These are phyloP conservation scores for Pseudois nayaur DNA, from an alignment of 2,113 vertebrate species.

Conservation along the genomic window DNA sequence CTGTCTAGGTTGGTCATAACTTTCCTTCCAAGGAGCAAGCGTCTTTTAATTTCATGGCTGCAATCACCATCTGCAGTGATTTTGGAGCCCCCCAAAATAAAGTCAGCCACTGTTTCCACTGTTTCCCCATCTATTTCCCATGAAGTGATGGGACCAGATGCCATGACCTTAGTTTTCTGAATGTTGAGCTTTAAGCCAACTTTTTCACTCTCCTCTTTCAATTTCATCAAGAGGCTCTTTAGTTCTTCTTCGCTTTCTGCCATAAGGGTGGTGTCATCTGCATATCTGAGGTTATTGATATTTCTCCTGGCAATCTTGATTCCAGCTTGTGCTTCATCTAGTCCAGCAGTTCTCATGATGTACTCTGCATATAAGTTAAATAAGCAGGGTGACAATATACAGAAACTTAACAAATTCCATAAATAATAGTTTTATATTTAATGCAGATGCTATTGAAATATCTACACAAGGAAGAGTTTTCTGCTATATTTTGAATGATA, in stretches of 20 bases:
- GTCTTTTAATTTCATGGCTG: not conserved
- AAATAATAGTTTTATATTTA: not conserved
- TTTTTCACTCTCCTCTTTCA: not conserved
- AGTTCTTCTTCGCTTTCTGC: not conserved
- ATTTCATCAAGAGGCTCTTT: not conserved
- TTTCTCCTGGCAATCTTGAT: not conserved
- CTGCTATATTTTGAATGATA: not conserved
- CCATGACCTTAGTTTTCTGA: not conserved
- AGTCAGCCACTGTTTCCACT: not conserved
- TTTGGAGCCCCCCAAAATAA: fast-evolving
- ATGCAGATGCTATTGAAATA: not conserved
- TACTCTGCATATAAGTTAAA: not conserved
- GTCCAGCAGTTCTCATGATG: not conserved
- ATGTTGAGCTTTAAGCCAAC: not conserved
- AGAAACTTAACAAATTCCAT: not conserved
- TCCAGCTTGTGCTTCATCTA: not conserved
- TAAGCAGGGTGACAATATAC: not conserved
- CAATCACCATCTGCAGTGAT: not conserved
- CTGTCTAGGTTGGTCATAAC: not conserved
- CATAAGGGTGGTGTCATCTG: not conserved
- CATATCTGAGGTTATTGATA: not conserved
- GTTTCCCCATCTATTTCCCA: not conserved
- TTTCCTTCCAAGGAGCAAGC: not conserved
- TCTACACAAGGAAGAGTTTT: not conserved
- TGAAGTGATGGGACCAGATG: not conserved